Conservation (phyloP, 2,888 invertebrate genomes). For the Emmelina monodactyla region DNA sequence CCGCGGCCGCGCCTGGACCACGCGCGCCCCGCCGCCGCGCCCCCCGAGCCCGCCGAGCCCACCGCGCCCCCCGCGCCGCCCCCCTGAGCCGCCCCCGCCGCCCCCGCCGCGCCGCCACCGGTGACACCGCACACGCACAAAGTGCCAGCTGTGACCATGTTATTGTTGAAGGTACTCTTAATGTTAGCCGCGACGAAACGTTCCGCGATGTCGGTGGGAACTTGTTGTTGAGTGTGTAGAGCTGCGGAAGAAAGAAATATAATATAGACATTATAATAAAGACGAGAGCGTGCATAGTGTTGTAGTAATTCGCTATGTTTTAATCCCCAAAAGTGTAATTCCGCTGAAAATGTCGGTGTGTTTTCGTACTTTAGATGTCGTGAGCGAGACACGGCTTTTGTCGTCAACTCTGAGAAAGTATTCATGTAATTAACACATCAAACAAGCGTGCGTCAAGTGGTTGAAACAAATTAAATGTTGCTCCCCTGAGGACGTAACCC, state of each 20-base stretch:
- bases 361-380: neutral
- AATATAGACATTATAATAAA: constrained; percentile 18
- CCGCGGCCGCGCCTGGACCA: constrained; percentile 55
- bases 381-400: neutral
- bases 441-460: constrained; percentile 1
- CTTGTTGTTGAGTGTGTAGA: neutral
- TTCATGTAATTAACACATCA: constrained; percentile 1
- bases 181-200: neutral
- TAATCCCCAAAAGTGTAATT: too few species aligned
- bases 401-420: constrained; percentile 1
- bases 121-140: constrained; percentile 21
- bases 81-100: constrained; percentile 22
- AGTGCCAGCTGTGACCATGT: constrained; percentile 14
- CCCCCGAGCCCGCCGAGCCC: constrained; percentile 30
- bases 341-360: too few species aligned
- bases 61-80: constrained; percentile 8
- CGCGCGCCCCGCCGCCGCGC: constrained; percentile 54
- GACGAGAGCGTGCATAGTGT: too few species aligned
- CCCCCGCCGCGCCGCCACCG: constrained; percentile 29
- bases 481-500: neutral
- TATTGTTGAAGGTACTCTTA: constrained; percentile 1
- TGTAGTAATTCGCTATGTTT: too few species aligned
- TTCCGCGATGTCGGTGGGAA: neutral
- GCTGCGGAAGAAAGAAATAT: constrained; percentile 34
- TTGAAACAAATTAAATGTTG: neutral